Base-by-base conservation (phyloP, 1,140 invertebrate species). In the Sycobia sp. region DNA sequence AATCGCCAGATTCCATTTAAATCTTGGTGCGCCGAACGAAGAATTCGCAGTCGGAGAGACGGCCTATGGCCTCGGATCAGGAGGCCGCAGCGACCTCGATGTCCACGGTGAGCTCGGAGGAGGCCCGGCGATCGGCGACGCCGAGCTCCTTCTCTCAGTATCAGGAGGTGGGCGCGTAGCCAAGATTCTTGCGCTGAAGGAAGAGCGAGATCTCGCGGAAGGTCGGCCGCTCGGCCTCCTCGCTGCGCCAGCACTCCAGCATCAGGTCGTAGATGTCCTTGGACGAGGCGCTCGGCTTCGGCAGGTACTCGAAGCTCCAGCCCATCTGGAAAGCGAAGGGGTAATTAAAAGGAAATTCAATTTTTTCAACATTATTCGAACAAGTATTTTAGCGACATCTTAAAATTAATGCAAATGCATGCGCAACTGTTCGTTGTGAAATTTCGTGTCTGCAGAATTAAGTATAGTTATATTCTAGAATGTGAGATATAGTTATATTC, bases 201-300 rank as follows among this genome's bases (percentile, higher is more conserved):
- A 95, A 95, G 55, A 93, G 86, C 72, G 93, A 91, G 56, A 95
- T 92, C 77, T 95, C 92, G 38, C 88, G 84, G 82, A 96, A 97
- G 29, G 89, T 88, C 0, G 94, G 94, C 47, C 94, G 80, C 34
- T 91, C 89, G 29, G 83, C 79, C 46, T 91, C 90, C 67, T 91
- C 88, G 10, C 90, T 81, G 59, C 91, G 87, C 94, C 94, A 97
- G 76, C 94, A 96, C 72, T 94, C 92, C 32, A 87, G 80, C 92
- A 96, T 95, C 39, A 96, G 80, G 72, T 95, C 92, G 81, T 92
- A 94, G 43, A 95, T 86, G 76, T 94, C 92, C 70, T 91, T 88
- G 4, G 92, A 91, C 60, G 90, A 91, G 58, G 86, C 84, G 4
- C 86, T 82, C 9, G 91, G 87, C 32, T 88, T 85, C 13, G 86